Evolutionary conservation across 2,113 vertebrate genomes (phyloP).

Genomic region (Chamaea fasciata): DNA sequence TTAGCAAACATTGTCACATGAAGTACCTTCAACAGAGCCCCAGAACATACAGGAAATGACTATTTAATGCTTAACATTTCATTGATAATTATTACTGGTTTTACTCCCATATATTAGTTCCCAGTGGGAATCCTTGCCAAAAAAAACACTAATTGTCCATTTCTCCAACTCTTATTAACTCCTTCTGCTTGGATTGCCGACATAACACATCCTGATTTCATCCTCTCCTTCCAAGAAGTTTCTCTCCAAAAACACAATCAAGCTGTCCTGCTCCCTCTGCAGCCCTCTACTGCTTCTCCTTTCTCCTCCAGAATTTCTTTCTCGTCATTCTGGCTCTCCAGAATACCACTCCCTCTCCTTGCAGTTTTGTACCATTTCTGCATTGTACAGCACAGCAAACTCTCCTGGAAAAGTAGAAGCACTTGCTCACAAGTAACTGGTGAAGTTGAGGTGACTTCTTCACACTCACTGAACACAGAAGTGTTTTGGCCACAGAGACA

Average conservation of each 20-base stretch:
- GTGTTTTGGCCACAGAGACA: background rate
- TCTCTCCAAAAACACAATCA: background rate
- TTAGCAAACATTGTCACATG: background rate
- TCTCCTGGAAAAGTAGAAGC: background rate
- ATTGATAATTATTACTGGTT: background rate
- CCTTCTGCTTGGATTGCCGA: background rate
- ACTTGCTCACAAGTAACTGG: background rate
- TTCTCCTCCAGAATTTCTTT: background rate
- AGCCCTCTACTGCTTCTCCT: background rate
- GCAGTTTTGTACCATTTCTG: background rate
- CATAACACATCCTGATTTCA: background rate
- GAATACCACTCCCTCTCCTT: background rate
- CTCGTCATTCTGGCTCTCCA: background rate
- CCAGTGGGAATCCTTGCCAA: background rate
- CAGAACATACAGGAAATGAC: background rate
- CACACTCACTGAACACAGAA: background rate
- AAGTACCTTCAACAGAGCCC: background rate
- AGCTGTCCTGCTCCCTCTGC: background rate
- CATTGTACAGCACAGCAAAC: background rate
- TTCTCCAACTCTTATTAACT: background rate
- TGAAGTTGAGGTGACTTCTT: background rate
- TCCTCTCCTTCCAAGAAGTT: background rate
- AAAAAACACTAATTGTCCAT: background rate
- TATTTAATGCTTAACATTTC: background rate
- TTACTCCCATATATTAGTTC: background rate